These are phyloP conservation scores for Danio kyathit DNA, from an alignment of 2,797 vertebrate species.

Conservation along the genomic window DNA sequence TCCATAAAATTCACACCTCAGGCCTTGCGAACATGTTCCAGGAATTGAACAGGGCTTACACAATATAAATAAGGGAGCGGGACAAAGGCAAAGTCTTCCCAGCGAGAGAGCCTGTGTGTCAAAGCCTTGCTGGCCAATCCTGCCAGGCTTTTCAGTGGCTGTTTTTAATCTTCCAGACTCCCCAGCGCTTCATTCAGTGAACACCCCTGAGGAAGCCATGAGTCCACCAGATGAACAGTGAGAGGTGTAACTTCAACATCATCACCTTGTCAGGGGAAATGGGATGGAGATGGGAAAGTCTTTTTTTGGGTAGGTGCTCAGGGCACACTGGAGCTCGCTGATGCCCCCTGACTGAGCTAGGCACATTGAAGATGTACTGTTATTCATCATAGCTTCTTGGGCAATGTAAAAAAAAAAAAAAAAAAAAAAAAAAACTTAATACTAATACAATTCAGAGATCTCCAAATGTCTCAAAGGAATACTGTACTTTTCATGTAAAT, in stretches of 20 bases:
- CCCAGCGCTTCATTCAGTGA: slow-evolving; percentile 48
- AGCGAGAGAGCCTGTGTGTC: slow-evolving; percentile 50
- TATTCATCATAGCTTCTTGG: too few species aligned
- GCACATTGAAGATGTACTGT: slow-evolving; percentile 8
- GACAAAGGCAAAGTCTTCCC: slow-evolving; percentile 54
- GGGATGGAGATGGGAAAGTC: slow-evolving; percentile 29
- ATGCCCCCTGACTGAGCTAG: not conserved
- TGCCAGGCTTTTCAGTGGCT: slow-evolving; percentile 55
- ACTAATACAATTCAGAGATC: too few species aligned
- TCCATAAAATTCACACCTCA: slow-evolving; percentile 46
- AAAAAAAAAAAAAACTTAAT: too few species aligned
- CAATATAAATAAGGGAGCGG: slow-evolving; percentile 57
- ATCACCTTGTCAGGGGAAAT: slow-evolving; percentile 58
- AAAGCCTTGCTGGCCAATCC: slow-evolving; percentile 49
- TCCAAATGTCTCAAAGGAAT: too few species aligned
- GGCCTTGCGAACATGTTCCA: slow-evolving; percentile 48
- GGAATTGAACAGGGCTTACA: slow-evolving; percentile 46
- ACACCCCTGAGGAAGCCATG: slow-evolving; percentile 42
- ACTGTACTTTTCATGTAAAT: too few species aligned
- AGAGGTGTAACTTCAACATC: slow-evolving; percentile 55
- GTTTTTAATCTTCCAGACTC: slow-evolving; percentile 55
- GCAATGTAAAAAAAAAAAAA: too few species aligned
- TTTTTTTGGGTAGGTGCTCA: slow-evolving; percentile 24
- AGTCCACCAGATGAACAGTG: slow-evolving; percentile 52
- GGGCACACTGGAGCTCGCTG: slow-evolving; percentile 23